Base-by-base conservation (phyloP, 2,113 vertebrate genomes). In the Leptodactylus fuscus region DNA sequence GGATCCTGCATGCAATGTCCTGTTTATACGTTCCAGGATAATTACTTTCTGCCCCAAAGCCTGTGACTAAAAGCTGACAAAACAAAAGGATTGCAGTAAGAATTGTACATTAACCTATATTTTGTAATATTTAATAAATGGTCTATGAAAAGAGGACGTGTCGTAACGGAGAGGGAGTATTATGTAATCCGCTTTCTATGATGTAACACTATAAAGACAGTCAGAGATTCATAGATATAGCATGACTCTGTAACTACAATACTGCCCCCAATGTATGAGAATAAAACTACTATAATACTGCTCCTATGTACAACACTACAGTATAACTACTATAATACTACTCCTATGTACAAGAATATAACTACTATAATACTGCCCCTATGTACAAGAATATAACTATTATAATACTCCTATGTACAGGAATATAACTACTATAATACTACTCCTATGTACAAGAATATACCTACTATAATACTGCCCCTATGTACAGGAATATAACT, bases 341-440 rank as follows among this genome's bases (percentile, higher is more conserved):
- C 60, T 18, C 60, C n/a, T 60, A 60, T 60, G n/a, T 60, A 60
- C 49, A 51, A 24, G n/a, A 60, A 60, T 60, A 60, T 24, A 60
- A 60, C 55, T 60, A n/a, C 55, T 60, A 60, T 60, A 27, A 60
- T 60, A 60, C 55, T 24, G n/a, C n/a, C 22, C 22, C 58, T 62
- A 62, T 62, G n/a, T 62, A 62, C 58, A 62, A 62, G 58, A 62
- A 62, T 62, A 62, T 62, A 62, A 62, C 55, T 60, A 60, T n/a
- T 51, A 51, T 51, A 51, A 51, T 51, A 51, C 49, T 20, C 49
- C 49, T 51, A 51, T 51, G 18, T 51, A 51, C 49, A 51, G 9
- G 49, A n/a, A n/a, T n/a, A n/a, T n/a, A n/a, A n/a, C n/a, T n/a
- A n/a, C n/a, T n/a, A n/a, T n/a, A n/a, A n/a, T n/a, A n/a, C n/a